These are phyloP conservation scores for Leptura quadrifasciata DNA, from an alignment of 2,888 invertebrate species.

Conservation along the genomic window DNA sequence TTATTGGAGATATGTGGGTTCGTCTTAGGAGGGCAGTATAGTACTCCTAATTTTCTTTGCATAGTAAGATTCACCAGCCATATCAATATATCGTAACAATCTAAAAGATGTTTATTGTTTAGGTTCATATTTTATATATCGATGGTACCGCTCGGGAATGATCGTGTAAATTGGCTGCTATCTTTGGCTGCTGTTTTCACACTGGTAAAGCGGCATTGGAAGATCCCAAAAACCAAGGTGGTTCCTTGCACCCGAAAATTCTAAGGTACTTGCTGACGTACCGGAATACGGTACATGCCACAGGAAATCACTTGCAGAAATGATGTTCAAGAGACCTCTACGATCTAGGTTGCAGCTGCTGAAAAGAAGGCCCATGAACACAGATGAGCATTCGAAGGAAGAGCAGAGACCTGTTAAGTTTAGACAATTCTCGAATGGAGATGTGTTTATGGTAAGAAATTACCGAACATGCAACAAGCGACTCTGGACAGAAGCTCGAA, in stretches of 20 bases:
- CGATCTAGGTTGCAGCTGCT: constrained; percentile 35
- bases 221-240: constrained; percentile 31
- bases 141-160: too few species aligned
- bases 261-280: constrained; percentile 42
- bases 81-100: too few species aligned
- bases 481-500: constrained; percentile 18
- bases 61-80: too few species aligned
- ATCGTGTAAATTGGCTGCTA: too few species aligned
- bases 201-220: constrained; percentile 40
- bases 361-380: neutral
- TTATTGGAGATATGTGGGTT: too few species aligned
- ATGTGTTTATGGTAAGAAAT: constrained; percentile 12
- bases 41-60: too few species aligned
- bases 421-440: constrained; percentile 3
- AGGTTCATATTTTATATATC: too few species aligned
- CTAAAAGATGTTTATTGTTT: too few species aligned
- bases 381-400: neutral
- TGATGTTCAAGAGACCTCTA: constrained; percentile 38
- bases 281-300: constrained; percentile 33
- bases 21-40: too few species aligned
- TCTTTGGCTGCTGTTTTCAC: too few species aligned
- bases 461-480: neutral
- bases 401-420: neutral
- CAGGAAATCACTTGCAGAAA: constrained; percentile 43
- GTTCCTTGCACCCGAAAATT: constrained; percentile 22